Base-by-base conservation (phyloP, 2,113 vertebrate species). In the Varanus salvator region DNA sequence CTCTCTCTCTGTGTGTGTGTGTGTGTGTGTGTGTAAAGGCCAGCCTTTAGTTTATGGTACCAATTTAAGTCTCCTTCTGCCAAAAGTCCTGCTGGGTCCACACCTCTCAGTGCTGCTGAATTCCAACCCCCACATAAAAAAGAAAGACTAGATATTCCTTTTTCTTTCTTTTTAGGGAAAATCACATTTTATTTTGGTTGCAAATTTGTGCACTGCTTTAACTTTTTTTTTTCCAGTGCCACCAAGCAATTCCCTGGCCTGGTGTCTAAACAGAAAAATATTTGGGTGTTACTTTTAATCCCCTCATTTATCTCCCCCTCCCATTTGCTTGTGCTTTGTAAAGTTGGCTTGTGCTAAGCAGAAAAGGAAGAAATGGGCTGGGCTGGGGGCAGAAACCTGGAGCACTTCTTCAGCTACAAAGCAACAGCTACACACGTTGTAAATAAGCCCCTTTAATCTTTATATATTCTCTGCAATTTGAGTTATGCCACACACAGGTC, bases 31-130 rank as follows among this genome's bases (percentile, higher is more conserved):
- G 89, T 90, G 90, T n/a, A 89, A 93, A 93, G 94, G 87, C 87
- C 94, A 93, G 90, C 86, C 93, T 57, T 82, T 89, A 91, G 85
- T 97, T 97, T 96, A 96, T 97, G 95, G 90, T 94, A 93, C 92
- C 96, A 96, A 95, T 96, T 76, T 80, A 94, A 94, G 76, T 93
- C 94, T 92, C 93, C 90, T 74, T 91, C 89, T 91, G 92, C 75
- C 94, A 93, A 92, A 93, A 72, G 85, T 90, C 96, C 95, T 91
- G 93, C 95, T 94, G 95, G 29, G 91, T 72, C 84, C 89, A 92
- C 92, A 87, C 95, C 94, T 90, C n/a, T 91, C 93, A 93, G 93
- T 92, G 89, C 11, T 91, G 71, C 48, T 91, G 93, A 95, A 93
- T 94, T 92, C 94, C 93, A 90, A 88, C 90, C 19, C 92, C 90